phyloP scores from a whole-genome alignment of 2,888 invertebrate genomes.

The Meganola albula region DNA sequence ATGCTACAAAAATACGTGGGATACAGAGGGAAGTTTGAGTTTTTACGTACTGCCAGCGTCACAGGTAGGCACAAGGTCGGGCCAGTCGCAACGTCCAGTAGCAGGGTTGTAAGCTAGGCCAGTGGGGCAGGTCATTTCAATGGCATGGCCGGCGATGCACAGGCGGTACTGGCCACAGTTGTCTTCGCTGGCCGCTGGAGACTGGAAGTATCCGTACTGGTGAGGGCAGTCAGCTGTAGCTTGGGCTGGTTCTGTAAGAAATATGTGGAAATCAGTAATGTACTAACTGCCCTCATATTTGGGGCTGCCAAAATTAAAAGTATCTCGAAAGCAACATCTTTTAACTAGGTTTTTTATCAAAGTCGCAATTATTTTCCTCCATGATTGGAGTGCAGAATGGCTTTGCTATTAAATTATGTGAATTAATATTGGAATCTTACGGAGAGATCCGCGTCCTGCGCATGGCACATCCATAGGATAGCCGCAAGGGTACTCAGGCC shows the following conservation, averaged over 20 bases:
- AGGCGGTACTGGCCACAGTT: slow-evolving; percentile 87
- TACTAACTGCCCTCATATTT: too few relatives aligned
- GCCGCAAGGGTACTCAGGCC: slow-evolving; percentile 85
- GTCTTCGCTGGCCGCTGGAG: slow-evolving; percentile 27
- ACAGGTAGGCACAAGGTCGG: slow-evolving; percentile 85
- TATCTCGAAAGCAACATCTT: too few relatives aligned
- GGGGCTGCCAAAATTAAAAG: too few relatives aligned
- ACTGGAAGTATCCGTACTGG: slow-evolving; percentile 85
- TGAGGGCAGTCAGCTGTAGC: slow-evolving; percentile 86
- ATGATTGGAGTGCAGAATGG: too few relatives aligned
- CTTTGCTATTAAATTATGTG: too few relatives aligned
- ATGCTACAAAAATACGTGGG: not conserved
- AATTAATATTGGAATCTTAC: slow-evolving; percentile 68
- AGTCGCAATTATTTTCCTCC: not conserved
- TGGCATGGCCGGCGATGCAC: slow-evolving; percentile 82
- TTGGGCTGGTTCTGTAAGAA: slow-evolving; percentile 81
- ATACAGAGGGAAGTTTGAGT: not conserved
- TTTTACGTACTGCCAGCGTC: slow-evolving; percentile 66
- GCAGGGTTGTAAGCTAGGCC: slow-evolving; percentile 85
- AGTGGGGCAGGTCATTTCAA: slow-evolving; percentile 83
- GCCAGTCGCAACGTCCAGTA: slow-evolving; percentile 87
- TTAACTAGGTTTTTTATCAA: too few relatives aligned
- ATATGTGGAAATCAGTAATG: too few relatives aligned
- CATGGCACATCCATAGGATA: slow-evolving; percentile 89
- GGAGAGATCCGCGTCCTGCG: slow-evolving; percentile 76